These are phyloP conservation scores for Atethmia centrago DNA, from an alignment of 2,888 invertebrate species.

Conservation along the genomic window DNA sequence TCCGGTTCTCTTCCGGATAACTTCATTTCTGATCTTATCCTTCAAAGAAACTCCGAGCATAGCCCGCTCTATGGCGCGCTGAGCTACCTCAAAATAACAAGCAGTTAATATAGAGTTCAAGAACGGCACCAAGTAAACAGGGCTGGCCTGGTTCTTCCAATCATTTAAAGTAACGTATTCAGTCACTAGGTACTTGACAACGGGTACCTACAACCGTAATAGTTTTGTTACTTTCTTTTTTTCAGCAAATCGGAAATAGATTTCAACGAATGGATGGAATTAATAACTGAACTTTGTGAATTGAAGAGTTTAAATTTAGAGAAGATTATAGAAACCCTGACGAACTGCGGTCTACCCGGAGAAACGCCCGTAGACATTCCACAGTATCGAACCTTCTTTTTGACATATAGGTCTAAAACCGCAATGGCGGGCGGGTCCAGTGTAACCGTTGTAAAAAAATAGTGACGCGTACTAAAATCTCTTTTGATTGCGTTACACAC, in stretches of 20 bases:
- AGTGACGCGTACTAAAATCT: neutral
- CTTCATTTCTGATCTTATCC: too few relatives aligned
- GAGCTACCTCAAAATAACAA: too few relatives aligned
- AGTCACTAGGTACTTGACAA: neutral
- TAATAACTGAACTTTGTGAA: slow-evolving; percentile 75
- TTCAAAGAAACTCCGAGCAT: too few relatives aligned
- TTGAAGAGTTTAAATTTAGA: slow-evolving; percentile 72
- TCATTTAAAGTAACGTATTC: neutral
- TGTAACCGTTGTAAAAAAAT: neutral
- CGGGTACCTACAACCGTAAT: neutral
- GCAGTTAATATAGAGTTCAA: slow-evolving; percentile 20
- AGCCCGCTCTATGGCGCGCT: too few relatives aligned
- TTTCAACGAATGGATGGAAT: slow-evolving; percentile 79
- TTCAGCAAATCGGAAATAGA: slow-evolving; percentile 81
- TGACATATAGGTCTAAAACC: slow-evolving; percentile 75
- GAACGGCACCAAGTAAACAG: neutral
- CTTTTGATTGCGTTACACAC: neutral
- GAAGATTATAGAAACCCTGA: slow-evolving; percentile 70
- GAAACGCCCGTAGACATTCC: slow-evolving; percentile 75
- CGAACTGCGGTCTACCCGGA: slow-evolving; percentile 82
- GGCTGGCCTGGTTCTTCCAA: neutral
- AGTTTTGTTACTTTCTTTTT: slow-evolving; percentile 32
- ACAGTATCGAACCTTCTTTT: slow-evolving; percentile 78
- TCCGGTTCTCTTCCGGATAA: too few relatives aligned
- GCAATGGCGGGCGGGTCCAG: neutral